Conservation (phyloP, 2,113 vertebrate genomes). For the Taxidea taxus region DNA sequence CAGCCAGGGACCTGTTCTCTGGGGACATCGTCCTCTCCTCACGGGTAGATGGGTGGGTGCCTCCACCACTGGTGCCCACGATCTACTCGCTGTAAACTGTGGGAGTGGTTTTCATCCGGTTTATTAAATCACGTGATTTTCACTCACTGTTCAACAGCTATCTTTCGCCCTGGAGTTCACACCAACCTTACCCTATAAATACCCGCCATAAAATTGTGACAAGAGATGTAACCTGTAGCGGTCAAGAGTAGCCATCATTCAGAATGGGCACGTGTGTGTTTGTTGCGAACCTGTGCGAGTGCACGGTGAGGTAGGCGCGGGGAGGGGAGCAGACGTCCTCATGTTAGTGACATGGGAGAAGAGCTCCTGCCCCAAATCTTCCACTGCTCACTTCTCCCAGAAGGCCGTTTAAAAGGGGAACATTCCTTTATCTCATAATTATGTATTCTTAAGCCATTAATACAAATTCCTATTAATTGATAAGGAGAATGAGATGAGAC, state of each 20-base stretch:
- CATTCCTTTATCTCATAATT: too few species aligned
- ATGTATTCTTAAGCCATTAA: neutral
- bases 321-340: fast-evolving
- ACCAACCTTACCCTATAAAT: fast-evolving
- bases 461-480: neutral
- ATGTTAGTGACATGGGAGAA: fast-evolving
- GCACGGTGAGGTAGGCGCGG: neutral
- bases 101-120: fast-evolving
- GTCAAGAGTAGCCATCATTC: fast-evolving
- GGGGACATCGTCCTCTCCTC: fast-evolving
- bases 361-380: fast-evolving
- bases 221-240: neutral
- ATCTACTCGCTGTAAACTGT: fast-evolving
- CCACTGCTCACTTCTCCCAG: too few species aligned
- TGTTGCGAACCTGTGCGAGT: fast-evolving
- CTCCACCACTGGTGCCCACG: fast-evolving
- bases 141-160: fast-evolving
- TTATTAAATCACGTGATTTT: fast-evolving
- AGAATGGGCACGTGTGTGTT: neutral
- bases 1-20: neutral
- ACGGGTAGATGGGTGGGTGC: fast-evolving
- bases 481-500: neutral
- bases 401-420: neutral
- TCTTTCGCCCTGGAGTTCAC: neutral
- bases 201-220: fast-evolving